These are phyloP conservation scores for Marcusenius ussheri DNA, from an alignment of 2,113 vertebrate genomes.

Conservation along the genomic window DNA sequence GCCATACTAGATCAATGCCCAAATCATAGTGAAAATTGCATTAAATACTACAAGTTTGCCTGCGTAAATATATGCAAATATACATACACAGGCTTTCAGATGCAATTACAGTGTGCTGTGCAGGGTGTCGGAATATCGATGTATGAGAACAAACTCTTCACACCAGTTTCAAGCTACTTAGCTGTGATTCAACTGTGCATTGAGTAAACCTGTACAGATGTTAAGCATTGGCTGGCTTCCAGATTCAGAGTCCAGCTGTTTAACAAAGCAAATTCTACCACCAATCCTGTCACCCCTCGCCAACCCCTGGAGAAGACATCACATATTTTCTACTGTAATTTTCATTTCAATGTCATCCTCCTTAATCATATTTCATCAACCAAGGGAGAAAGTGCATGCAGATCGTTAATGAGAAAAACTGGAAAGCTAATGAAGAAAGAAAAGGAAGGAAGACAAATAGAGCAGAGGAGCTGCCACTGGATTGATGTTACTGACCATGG, in stretches of 20 bases:
- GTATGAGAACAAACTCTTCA: background rate
- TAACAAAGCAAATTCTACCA: background rate
- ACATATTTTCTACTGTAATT: background rate
- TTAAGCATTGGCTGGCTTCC: background rate
- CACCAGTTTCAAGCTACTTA: background rate
- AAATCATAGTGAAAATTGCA: background rate
- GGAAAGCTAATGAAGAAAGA: background rate
- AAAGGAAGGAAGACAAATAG: background rate
- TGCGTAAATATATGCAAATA: background rate
- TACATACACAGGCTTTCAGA: background rate
- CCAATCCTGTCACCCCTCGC: background rate
- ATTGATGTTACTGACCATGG: background rate
- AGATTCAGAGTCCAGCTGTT: background rate
- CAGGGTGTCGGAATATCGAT: background rate
- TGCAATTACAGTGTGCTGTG: background rate
- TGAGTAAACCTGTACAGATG: background rate
- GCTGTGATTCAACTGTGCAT: background rate
- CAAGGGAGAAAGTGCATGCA: background rate
- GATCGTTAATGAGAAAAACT: background rate
- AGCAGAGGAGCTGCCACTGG: background rate
- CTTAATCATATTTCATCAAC: background rate
- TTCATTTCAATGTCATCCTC: slow-evolving; percentile 5
- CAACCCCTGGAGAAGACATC: background rate
- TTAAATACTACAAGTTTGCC: background rate
- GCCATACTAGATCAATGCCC: background rate